Evolutionary conservation across 1,140 invertebrate genomes (phyloP).

Genomic region (Pogonognathellus flavescens): DNA sequence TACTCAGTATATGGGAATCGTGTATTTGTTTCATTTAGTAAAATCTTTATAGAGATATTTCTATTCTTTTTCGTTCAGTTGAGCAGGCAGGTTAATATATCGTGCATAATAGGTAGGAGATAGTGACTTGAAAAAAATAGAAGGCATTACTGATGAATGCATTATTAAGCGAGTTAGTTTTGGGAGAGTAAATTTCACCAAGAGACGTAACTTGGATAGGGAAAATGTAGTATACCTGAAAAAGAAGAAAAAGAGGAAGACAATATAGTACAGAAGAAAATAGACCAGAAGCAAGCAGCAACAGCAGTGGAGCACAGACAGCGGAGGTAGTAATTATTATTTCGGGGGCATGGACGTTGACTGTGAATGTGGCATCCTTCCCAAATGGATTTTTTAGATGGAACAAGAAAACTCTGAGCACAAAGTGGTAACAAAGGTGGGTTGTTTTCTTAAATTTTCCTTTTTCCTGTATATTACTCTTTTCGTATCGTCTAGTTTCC

Average conservation of each 20-base stretch:
- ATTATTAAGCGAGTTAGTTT: constrained; percentile 31
- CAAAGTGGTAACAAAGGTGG: constrained; percentile 43
- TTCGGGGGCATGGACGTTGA: constrained; percentile 31
- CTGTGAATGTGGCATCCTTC: constrained; percentile 44
- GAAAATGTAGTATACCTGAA: constrained; percentile 6
- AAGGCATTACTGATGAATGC: constrained; percentile 34
- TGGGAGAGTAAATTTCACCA: background rate
- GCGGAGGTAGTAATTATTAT: constrained; percentile 48
- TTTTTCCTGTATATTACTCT: constrained; percentile 14
- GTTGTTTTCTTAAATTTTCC: constrained; percentile 33
- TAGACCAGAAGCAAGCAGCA: constrained; percentile 11
- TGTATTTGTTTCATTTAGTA: background rate
- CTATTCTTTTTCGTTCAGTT: no score
- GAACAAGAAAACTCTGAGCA: constrained; percentile 25
- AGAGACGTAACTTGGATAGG: background rate
- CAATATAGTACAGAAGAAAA: constrained; percentile 30
- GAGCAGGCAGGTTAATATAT: no score
- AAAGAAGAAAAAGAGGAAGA: background rate
- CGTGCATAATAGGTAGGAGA: background rate
- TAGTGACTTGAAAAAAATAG: constrained; percentile 4
- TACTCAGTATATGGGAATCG: background rate
- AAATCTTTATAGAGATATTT: no score
- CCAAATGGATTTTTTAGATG: constrained; percentile 48
- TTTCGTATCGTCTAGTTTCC: background rate
- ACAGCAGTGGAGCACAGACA: constrained; percentile 39